phyloP scores from a whole-genome alignment of 2,113 vertebrate genomes.

The Hemiscyllium ocellatum region DNA sequence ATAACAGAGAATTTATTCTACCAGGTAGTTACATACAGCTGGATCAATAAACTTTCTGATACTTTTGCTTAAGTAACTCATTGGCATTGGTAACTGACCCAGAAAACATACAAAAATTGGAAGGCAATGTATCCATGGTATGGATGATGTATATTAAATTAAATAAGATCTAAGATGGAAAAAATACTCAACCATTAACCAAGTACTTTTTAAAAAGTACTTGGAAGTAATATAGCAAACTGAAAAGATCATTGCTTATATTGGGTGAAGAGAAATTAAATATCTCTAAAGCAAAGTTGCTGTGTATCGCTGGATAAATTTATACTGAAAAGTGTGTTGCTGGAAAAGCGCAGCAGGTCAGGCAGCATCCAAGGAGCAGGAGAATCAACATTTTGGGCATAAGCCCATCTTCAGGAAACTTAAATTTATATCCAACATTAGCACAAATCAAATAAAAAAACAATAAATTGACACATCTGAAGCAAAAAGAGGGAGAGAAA shows the following conservation, averaged over 20 bases:
- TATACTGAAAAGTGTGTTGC: no score
- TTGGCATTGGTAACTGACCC: background rate
- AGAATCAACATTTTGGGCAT: no score
- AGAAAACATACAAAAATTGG: background rate
- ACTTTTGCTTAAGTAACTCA: background rate
- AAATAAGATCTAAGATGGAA: background rate
- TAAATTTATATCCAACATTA: background rate
- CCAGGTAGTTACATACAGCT: background rate
- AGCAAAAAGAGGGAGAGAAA: background rate
- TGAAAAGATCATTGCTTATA: background rate
- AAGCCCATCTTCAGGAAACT: no score
- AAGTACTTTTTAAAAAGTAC: background rate
- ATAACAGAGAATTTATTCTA: background rate
- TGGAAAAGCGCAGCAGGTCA: no score
- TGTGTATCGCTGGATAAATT: background rate
- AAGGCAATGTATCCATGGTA: background rate
- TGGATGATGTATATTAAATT: background rate
- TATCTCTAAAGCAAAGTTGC: background rate
- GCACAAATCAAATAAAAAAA: background rate
- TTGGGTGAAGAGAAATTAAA: background rate
- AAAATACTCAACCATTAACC: background rate
- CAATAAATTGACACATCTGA: background rate
- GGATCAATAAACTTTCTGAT: background rate
- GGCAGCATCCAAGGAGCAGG: no score
- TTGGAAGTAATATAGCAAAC: background rate